Base-by-base conservation (phyloP, 2,888 invertebrate genomes). In the Dryomyza anilis region DNA sequence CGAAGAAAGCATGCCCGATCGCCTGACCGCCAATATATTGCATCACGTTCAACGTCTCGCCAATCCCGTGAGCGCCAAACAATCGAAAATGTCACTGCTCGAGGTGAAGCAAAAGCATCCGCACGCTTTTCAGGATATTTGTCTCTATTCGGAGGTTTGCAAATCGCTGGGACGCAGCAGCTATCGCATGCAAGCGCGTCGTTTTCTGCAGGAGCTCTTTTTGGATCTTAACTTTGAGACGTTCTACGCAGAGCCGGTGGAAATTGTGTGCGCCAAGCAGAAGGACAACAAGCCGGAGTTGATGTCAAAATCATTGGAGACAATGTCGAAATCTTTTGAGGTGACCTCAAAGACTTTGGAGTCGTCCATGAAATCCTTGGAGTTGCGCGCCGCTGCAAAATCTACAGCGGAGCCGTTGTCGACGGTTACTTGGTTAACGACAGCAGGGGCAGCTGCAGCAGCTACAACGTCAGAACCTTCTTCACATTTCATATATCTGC, bases 151-250 rank as follows among this genome's bases (percentile, higher is more conserved):
- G 0, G 97, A 98, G 82, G 91, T 96, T 14, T 91, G 93, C 80
- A 89, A 89, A 68, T 86, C 93, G 64, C 85, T 97, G 63, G 89
- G 92, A 0, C 87, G 89, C 61, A 91, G 91, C 80, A 90, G 91
- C 48, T 96, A 94, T 83, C 89, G 95, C 77, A 85, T 96, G 77
- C 88, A 89, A 67, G 91, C 95, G 2, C 87, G 97, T 12, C 87
- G 95, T 63, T 94, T 96, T 82, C 85, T 98, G 30, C 97, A 98
- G 81, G 98, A 98, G 82, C 85, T 98, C 39, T 98, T 98, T 83
- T 86, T 94, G 58, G 97, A 97, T 78, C 86, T 93, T 25, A 86
- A 87, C 76, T 94, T 93, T 78, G 89, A 90, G 56, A 86, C 85
- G 70, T 87, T 90, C 72, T 82, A 84, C 50, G 73, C 75, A 25